Conservation (phyloP, 2,888 invertebrate genomes). For the Lithophane leautieri region DNA sequence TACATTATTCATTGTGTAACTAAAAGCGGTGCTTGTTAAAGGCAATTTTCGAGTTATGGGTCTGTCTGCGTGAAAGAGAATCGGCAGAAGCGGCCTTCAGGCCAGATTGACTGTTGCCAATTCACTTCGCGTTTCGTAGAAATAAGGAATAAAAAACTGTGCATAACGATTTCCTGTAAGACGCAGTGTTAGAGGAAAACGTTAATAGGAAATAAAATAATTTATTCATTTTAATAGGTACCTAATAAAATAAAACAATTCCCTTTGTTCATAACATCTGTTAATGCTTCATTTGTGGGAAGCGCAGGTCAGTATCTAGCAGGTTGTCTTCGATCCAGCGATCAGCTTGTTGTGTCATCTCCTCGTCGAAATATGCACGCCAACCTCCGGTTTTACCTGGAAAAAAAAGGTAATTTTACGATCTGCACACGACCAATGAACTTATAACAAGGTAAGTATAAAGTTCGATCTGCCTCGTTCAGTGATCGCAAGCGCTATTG, state of each 20-base stretch:
- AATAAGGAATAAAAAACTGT: not conserved
- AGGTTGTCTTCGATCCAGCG: conserved; percentile 92
- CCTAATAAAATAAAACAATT: not conserved
- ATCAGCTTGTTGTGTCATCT: conserved; percentile 91
- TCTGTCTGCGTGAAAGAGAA: not conserved
- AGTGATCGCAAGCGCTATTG: not conserved
- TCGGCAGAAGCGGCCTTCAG: not conserved
- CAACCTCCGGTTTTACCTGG: conserved; percentile 80
- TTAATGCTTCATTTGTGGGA: conserved; percentile 77
- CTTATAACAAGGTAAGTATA: not conserved
- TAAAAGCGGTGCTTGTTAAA: no score
- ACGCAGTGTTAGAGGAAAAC: not conserved
- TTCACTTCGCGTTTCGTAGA: not conserved
- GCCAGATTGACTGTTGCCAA: not conserved
- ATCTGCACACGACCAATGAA: not conserved
- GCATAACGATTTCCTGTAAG: not conserved
- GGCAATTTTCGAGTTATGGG: no score
- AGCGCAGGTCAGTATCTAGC: conserved; percentile 82
- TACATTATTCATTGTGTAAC: no score
- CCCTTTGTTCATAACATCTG: not conserved
- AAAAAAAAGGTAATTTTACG: not conserved
- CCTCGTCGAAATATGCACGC: conserved; percentile 91
- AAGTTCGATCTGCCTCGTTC: not conserved
- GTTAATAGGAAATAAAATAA: not conserved
- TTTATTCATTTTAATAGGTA: not conserved